These are phyloP conservation scores for Natator depressus DNA, from an alignment of 2,113 vertebrate species.

Conservation along the genomic window DNA sequence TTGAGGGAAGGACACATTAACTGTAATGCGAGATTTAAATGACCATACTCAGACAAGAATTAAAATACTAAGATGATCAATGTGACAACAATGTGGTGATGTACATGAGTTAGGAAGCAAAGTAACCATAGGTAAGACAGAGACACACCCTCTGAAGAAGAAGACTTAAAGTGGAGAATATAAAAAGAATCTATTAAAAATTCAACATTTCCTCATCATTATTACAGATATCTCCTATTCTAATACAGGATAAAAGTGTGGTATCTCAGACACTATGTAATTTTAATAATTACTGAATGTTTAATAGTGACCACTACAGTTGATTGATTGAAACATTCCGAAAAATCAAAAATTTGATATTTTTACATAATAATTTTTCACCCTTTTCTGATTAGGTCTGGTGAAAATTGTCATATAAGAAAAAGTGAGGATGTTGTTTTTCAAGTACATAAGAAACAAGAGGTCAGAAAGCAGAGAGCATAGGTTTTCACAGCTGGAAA, in stretches of 20 bases:
- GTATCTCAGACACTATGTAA: accelerated
- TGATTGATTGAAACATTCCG: neutral
- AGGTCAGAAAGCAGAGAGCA: neutral
- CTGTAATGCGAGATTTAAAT: neutral
- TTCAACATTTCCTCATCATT: neutral
- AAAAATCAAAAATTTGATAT: neutral
- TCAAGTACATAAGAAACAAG: neutral
- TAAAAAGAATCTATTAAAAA: neutral
- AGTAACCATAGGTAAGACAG: neutral
- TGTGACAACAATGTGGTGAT: neutral
- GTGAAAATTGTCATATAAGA: neutral
- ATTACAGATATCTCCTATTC: neutral
- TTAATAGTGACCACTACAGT: neutral
- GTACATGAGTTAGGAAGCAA: neutral
- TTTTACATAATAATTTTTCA: neutral
- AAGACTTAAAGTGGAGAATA: neutral
- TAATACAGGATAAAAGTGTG: accelerated
- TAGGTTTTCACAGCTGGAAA: accelerated
- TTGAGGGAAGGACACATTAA: neutral
- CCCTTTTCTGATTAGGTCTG: accelerated
- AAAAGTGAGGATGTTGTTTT: neutral
- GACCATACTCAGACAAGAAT: neutral
- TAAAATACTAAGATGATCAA: neutral
- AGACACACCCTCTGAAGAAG: neutral
- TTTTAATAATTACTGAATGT: neutral